phyloP scores from a whole-genome alignment of 1,140 invertebrate genomes.

The Drosophila guanche region DNA sequence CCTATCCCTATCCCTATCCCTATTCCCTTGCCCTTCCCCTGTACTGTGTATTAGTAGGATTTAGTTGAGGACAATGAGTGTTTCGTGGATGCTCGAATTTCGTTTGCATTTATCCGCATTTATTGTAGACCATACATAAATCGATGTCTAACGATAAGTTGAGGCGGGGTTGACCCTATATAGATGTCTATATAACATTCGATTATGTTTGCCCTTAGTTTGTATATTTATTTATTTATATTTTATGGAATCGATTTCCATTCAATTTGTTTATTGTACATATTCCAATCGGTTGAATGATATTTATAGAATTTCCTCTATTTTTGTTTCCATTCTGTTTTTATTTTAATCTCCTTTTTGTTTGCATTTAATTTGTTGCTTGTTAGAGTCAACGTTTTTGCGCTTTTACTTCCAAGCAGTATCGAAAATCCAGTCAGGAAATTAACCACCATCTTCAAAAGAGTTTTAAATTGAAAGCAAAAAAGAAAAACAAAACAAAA shows the following conservation, averaged over 20 bases:
- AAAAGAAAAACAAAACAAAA: constrained; percentile 14
- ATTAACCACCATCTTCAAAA: constrained; percentile 21
- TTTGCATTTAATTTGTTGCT: background rate
- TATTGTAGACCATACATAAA: constrained; percentile 41
- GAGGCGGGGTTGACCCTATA: background rate
- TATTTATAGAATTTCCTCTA: constrained; percentile 46
- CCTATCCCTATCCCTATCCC: background rate
- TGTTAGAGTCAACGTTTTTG: constrained; percentile 46
- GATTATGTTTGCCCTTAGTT: constrained; percentile 44
- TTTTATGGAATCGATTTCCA: constrained; percentile 15
- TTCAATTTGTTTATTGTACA: constrained; percentile 43
- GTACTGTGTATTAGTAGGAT: constrained; percentile 73
- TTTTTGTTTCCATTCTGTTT: constrained; percentile 15
- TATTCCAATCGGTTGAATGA: constrained; percentile 51
- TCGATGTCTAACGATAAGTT: constrained; percentile 25
- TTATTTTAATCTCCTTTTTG: constrained; percentile 15
- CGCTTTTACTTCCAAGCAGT: constrained; percentile 73
- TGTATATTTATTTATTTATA: constrained; percentile 56
- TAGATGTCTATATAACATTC: constrained; percentile 8
- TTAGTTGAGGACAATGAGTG: constrained; percentile 45
- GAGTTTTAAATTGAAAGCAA: constrained; percentile 11
- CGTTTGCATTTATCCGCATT: constrained; percentile 45
- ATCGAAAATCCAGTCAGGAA: constrained; percentile 38
- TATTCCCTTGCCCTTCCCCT: background rate
- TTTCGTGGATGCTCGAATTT: constrained; percentile 69